Base-by-base conservation (phyloP, 1,140 invertebrate genomes). In the Hyles vespertilio region DNA sequence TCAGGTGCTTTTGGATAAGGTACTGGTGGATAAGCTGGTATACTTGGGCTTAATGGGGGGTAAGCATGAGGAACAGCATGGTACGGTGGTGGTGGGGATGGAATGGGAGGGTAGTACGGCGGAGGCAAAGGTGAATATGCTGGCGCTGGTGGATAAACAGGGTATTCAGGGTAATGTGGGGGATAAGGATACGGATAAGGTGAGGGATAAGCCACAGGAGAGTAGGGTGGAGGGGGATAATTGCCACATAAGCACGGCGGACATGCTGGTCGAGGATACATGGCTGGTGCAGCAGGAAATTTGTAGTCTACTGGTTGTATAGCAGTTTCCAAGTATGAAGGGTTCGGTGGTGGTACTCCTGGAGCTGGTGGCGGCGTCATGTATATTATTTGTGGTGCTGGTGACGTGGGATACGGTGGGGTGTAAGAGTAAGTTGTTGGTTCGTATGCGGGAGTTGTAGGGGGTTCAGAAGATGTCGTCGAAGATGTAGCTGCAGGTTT, bases 311-410 rank as follows among this genome's bases (percentile, higher is more conserved):
- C 10, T 45, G 63, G 59, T 44, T 63, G 65, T 36, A 44, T 3
- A 12, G 22, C 44, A 32, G 56, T 12, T 51, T 63, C 60, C 10
- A 56, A 44, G 11, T 64, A 61, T 40, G 59, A 63, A 0, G 58
- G 50, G 32, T 6, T 61, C 3, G 65, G 44, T 11, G 65, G 57
- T 12, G 71, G 48, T 11, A 43, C 9, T 43, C 43, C 36, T 12
- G 52, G 34, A 22, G 53, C 9, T 36, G 46, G 56, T 8, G 69
- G 50, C 50, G 69, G 61, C 2, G 76, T 53, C 5, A 77, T 61
- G 51, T 75, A 84, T 33, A 83, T 59, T 9, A 81, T 55, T 58
- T 76, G 79, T 2, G 72, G 72, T 12, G 61, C 7, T 34, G 61
- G 32, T 3, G 65, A 6, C 10, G 57, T n/a, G 9, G 61, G 47